Percentiles rank a stretch among this genome's conserved stretches.
These are phyloP conservation scores for Thomomys bottae DNA, from an alignment of 2,113 vertebrate species.

Conservation along the genomic window DNA sequence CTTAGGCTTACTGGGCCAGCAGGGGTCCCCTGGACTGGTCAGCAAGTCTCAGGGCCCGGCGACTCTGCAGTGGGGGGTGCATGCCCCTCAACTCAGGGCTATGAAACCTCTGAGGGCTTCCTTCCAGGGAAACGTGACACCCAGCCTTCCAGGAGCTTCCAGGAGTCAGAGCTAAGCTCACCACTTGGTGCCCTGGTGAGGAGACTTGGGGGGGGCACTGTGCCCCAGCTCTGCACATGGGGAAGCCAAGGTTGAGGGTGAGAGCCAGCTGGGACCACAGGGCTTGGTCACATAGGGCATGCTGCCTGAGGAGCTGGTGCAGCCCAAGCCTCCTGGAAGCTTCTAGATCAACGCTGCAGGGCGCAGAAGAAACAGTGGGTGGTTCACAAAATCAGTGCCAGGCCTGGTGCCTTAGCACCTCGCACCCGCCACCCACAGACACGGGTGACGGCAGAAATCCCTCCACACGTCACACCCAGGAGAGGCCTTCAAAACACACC, in stretches of 20 bases:
- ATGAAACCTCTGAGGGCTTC: no score
- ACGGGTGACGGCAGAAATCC: background rate
- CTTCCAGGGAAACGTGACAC: no score
- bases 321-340: background rate
- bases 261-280: accelerated
- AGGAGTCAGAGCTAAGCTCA: no score
- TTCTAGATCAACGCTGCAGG: no score
- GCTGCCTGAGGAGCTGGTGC: background rate
- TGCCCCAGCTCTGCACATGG: background rate
- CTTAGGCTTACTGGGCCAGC: no score
- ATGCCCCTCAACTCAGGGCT: no score
- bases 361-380: accelerated
- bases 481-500: background rate
- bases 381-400: background rate
- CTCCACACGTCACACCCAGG: background rate
- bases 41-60: no score
- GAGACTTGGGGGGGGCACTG: background rate
- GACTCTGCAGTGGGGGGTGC: no score
- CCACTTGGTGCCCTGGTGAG: no score
- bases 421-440: background rate
- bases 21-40: no score
- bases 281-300: accelerated
- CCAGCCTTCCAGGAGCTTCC: no score
- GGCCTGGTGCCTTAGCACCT: accelerated
- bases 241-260: background rate